These are phyloP conservation scores for Drosophila pandora DNA, from an alignment of 1,140 invertebrate species.

Conservation along the genomic window DNA sequence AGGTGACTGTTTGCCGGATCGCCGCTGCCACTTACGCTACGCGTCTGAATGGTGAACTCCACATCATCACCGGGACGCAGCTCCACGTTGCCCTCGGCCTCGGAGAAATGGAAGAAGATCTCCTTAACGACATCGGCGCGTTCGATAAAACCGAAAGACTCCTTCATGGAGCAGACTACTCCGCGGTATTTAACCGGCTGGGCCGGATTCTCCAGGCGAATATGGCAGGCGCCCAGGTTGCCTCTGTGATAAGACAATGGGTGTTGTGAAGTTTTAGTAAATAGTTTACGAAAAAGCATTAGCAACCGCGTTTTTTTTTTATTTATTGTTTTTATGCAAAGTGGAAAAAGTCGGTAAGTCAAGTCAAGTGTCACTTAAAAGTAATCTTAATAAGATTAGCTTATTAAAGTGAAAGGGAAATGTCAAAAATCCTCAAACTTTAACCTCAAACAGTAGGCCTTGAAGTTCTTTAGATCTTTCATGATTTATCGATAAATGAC, in stretches of 20 bases:
- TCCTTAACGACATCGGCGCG: slow-evolving; percentile 98
- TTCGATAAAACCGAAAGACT: slow-evolving; percentile 98
- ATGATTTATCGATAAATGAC: not conserved
- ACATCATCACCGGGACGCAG: slow-evolving; percentile 96
- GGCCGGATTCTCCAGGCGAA: slow-evolving; percentile 94
- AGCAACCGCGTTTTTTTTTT: not conserved
- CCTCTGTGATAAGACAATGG: slow-evolving; percentile 84
- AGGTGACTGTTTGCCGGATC: slow-evolving; percentile 25
- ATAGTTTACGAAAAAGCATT: too few relatives aligned
- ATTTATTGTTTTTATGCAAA: too few relatives aligned
- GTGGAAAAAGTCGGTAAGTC: too few relatives aligned
- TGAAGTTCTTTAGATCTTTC: too few relatives aligned
- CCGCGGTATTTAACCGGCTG: slow-evolving; percentile 96
- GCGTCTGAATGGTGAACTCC: slow-evolving; percentile 97
- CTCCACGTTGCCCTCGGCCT: slow-evolving; percentile 93
- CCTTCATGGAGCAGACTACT: slow-evolving; percentile 98
- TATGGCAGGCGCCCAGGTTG: slow-evolving; percentile 95
- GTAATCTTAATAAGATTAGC: too few relatives aligned
- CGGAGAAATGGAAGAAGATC: slow-evolving; percentile 97
- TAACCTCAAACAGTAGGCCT: too few relatives aligned
- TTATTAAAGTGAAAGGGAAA: too few relatives aligned
- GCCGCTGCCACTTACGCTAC: slow-evolving; percentile 90
- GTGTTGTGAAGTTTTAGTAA: too few relatives aligned
- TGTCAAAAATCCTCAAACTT: too few relatives aligned
- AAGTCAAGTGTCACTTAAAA: too few relatives aligned